Conservation (phyloP, 2,797 vertebrate species). For the Lepidocolaptes lacrymiger region DNA sequence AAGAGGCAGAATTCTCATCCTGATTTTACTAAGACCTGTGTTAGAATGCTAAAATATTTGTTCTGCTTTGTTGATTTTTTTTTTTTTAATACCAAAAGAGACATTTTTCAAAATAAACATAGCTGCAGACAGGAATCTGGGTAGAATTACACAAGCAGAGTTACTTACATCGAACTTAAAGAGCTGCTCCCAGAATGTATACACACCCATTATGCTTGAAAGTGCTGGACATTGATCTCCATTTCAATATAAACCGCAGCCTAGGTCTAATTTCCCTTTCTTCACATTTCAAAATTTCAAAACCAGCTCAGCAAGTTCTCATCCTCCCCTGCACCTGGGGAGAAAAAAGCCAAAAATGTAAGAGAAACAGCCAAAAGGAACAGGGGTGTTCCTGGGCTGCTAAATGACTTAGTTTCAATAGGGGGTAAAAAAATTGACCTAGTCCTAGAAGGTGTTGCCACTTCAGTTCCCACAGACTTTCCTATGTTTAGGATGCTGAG, state of each 20-base stretch:
- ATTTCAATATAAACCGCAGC: slow-evolving; percentile 59
- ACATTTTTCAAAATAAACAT: slow-evolving; percentile 54
- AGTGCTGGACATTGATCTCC: slow-evolving; percentile 58
- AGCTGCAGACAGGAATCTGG: slow-evolving; percentile 18
- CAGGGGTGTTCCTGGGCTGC: neutral
- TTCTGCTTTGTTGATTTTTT: neutral
- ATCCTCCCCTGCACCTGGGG: slow-evolving; percentile 56
- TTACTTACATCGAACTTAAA: slow-evolving; percentile 49
- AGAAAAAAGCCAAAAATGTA: slow-evolving; percentile 47
- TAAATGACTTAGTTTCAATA: neutral
- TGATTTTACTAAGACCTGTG: slow-evolving; percentile 4
- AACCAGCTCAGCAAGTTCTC: slow-evolving; percentile 70
- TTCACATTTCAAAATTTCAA: slow-evolving; percentile 65
- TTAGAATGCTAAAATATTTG: neutral
- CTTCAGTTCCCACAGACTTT: neutral
- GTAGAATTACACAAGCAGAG: slow-evolving; percentile 48
- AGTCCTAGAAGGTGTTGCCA: neutral
- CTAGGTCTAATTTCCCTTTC: slow-evolving; percentile 71
- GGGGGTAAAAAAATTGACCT: neutral
- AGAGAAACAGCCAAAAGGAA: slow-evolving; percentile 16
- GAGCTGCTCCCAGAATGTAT: slow-evolving; percentile 33
- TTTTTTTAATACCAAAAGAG: neutral
- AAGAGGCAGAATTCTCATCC: neutral
- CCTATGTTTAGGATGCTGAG: neutral
- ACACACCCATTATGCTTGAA: slow-evolving; percentile 40